Percentiles rank a stretch among this genome's conserved stretches.
Conservation (phyloP, 2,888 invertebrate genomes). For the Mayetiola destructor region DNA sequence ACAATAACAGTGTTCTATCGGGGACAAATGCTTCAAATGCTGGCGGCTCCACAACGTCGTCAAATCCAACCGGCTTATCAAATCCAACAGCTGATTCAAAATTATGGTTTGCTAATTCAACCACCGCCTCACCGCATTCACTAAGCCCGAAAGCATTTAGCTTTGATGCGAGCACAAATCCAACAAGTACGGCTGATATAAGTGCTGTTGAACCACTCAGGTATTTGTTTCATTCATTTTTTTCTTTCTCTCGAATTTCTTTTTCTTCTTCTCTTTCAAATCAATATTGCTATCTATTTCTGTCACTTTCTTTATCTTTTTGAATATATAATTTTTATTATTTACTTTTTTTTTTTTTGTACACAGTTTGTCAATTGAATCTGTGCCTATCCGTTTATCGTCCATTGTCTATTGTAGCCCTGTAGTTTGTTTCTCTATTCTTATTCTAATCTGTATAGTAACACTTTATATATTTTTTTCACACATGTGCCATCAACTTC, state of each 20-base stretch:
- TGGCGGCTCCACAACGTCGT: constrained; percentile 22
- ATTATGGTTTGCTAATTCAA: constrained; percentile 48
- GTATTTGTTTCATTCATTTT: constrained; percentile 22
- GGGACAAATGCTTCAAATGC: constrained; percentile 20
- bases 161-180: constrained; percentile 52
- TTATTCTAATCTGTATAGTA: no score
- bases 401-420: background rate
- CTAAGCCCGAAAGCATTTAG: constrained; percentile 60
- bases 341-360: background rate
- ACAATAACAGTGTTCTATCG: constrained; percentile 27
- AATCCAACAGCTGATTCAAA: constrained; percentile 32
- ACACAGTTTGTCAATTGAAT: no score
- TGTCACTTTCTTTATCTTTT: background rate
- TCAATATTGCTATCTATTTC: background rate
- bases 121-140: constrained; percentile 57
- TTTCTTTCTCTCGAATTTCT: background rate
- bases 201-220: constrained; percentile 33
- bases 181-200: constrained; percentile 36
- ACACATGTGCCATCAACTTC: no score
- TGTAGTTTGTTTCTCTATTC: no score
- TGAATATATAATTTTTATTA: background rate
- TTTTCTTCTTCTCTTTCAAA: background rate
- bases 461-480: no score
- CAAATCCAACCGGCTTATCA: constrained; percentile 30
- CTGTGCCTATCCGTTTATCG: background rate